Conservation (phyloP, 2,113 vertebrate species). For the Calypte anna region DNA sequence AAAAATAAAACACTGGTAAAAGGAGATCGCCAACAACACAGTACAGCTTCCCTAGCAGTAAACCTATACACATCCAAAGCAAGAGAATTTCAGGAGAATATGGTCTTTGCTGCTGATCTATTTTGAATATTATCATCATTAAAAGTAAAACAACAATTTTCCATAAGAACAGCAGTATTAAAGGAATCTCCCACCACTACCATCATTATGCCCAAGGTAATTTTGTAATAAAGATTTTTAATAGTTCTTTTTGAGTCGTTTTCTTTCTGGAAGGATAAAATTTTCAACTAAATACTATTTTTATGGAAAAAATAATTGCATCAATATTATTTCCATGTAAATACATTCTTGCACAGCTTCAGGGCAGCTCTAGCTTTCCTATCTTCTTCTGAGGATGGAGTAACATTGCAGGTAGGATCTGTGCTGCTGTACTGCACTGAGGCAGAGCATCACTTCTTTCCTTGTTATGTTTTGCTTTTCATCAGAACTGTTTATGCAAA, state of each 20-base stretch:
- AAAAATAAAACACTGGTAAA: background rate
- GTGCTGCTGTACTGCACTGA: background rate
- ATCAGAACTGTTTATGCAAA: background rate
- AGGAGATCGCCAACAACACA: rapidly evolving
- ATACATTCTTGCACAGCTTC: background rate
- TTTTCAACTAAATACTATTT: background rate
- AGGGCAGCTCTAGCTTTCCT: background rate
- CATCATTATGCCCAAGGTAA: background rate
- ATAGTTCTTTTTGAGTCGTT: background rate
- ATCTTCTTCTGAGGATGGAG: background rate
- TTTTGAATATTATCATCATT: background rate
- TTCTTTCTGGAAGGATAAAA: background rate
- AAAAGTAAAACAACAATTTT: background rate
- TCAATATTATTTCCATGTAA: slow-evolving; percentile 29
- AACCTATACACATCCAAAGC: background rate
- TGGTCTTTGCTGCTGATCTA: background rate
- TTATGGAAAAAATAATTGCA: background rate
- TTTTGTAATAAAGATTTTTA: background rate
- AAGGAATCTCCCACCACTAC: background rate
- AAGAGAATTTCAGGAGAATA: background rate
- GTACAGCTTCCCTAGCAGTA: background rate
- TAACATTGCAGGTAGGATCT: background rate
- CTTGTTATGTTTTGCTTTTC: background rate
- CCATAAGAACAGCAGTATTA: background rate
- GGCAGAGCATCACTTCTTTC: background rate